Evolutionary conservation across 2,113 vertebrate species (phyloP), one percentile per base, ranked within the genome.

Genomic region (Euleptes europaea): DNA sequence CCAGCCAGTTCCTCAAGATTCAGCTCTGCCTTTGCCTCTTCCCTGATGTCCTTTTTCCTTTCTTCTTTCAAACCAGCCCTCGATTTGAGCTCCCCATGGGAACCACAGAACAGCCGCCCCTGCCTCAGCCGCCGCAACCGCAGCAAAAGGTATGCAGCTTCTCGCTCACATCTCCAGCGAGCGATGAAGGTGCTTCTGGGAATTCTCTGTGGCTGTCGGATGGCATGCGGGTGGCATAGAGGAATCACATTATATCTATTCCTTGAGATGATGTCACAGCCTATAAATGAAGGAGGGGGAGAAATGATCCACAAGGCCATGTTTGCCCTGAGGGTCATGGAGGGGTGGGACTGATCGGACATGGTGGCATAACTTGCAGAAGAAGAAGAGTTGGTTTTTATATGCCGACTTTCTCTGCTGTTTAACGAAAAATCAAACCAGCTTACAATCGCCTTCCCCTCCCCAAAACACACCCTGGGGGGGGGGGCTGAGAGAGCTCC

Each of bases 41-140:
- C 40, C 42, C 71, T 78, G 69, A 21, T 49, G 51, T 51, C 42
- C 79, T 69, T 84, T 31, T 33, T 40, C 4, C 12, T 12, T 21
- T 54, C 71, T 11, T 77, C n/a, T 38, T 54, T 33, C 88, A 81
- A 92, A 92, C 83, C 94, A 99, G 99, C 91, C 99, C 99, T 89
- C 96, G 98, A 12, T 99, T 99, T 96, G 99, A 99, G 92, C 94
- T 99, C 90, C 99, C 99, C 1, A 99, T 99, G 98, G 98, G 98
- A 93, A 97, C 98, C 4, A 96, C 97, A 35, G 99, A 99, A 90
- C 98, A 99, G 93, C 99, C 98, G 83, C 98, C 98, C 69, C 94
- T 99, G 66, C 98, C 97, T 21, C 97, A 97, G 77, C 98, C 98
- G 88, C 94, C 91, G 13, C 98, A 97, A 93, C 97, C 96, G 80